Evolutionary conservation across 2,113 vertebrate species (phyloP), one percentile per base, ranked within the genome.

Genomic region (Siniperca knerii): DNA sequence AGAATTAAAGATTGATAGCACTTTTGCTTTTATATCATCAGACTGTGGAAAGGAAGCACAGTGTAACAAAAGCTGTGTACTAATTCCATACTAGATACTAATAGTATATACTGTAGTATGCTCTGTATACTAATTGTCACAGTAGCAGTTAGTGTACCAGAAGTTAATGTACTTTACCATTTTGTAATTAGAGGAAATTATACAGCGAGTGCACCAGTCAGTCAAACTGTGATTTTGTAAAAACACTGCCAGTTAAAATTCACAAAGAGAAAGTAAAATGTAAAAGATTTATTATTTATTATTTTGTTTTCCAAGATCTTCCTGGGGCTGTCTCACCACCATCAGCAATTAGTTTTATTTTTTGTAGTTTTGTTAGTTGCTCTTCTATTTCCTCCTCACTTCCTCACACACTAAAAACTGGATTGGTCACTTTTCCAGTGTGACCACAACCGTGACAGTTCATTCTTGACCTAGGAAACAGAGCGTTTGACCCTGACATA

Each of bases 1-100:
- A 75, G 78, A 81, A 83, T 76, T 58, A 75, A 67, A 78, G 15
- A 37, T 29, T 10, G 1, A 21, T 23, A 23, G 20, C n/a, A 52
- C 58, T 54, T 69, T 69, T 42, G 9, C 40, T 69, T 77, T 69
- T 37, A 54, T 77, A 61, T 42, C 18, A 8, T 40, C 50, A 76
- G 81, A 82, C 66, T 48, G 61, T 57, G 25, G n/a, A 35, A 35
- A 33, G 29, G 29, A 29, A 78, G 21, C 44, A 48, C 40, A 33
- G 8, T 18, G 12, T 16, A 61, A 42, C 2, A 33, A 48, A 52
- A 40, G 1, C 44, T 44, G 16, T 7, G 16, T 40, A 25, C 21
- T 9, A 21, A 1, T 42, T 29, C 55, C 50, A 25, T 7, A 11
- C 33, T 12, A 77, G 9, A 40, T 8, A 25, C 33, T 52, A 37